phyloP scores from a whole-genome alignment of 2,113 vertebrate genomes.

The Gopherus flavomarginatus region DNA sequence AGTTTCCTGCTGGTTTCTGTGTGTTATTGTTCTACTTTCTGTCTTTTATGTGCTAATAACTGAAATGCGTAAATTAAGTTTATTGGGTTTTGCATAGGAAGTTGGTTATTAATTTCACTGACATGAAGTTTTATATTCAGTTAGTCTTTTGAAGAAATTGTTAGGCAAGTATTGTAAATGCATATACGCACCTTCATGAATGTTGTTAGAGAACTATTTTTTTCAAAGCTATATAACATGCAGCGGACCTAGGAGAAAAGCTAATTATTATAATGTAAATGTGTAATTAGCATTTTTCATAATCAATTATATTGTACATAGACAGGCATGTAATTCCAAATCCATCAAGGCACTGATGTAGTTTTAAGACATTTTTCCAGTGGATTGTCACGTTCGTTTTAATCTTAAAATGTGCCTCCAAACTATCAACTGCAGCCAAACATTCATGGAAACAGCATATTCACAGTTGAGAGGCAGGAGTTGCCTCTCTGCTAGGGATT shows the following conservation, averaged over 20 bases:
- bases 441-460: neutral
- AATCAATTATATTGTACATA: fast-evolving
- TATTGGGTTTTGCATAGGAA: neutral
- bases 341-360: neutral
- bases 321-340: neutral
- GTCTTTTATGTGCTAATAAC: neutral
- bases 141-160: neutral
- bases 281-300: neutral
- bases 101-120: neutral
- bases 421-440: neutral
- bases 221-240: neutral
- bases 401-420: neutral
- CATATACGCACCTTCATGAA: neutral
- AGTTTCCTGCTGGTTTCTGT: neutral
- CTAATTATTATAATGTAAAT: neutral
- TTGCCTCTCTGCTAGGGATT: neutral
- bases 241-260: neutral
- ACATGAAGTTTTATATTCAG: neutral
- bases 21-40: neutral
- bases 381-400: neutral
- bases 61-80: neutral
- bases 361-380: neutral
- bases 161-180: neutral
- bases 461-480: neutral
- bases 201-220: neutral